Evolutionary conservation across 2,888 invertebrate genomes (phyloP), one percentile per base, ranked within the genome.

Genomic region (Brenthis hecate): DNA sequence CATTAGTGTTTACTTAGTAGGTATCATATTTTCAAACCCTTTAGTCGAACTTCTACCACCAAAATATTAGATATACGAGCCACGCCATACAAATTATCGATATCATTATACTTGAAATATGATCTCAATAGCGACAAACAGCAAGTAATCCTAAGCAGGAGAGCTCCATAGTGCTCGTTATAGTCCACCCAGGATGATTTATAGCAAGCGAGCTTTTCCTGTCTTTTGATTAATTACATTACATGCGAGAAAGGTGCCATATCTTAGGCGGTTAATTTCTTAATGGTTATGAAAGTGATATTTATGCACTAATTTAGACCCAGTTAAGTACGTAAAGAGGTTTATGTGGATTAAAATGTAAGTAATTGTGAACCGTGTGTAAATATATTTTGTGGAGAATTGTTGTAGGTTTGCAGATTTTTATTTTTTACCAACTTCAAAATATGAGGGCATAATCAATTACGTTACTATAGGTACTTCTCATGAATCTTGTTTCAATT

Each of bases 161-260:
- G 57, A 66, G 66, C 61, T 50, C 28, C 50, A 54, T 32, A 65
- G 62, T 77, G 78, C 80, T 84, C 83, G 83, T 84, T 83, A 82
- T 76, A 81, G 81, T 81, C 81, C 80, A 70, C 78, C 71, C 74
- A 69, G 76, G 79, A 86, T 88, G 87, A 89, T 88, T 86, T 84
- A 88, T 88, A 73, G 78, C 78, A 75, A 76, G 73, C 68, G 77
- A 75, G 77, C 67, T 65, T 74, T 73, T 74, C 74, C 80, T 78
- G 75, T 74, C 76, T 74, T 77, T 85, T 90, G 88, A 89, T 89
- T 88, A 88, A 90, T 90, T 85, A 83, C 85, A 62, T 55, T 66
- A 69, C 72, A 79, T 79, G 82, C 84, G 85, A 87, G 87, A 88
- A 88, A 88, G 86, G 88, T 84, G 80, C 78, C 76, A 78, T 80